These are phyloP conservation scores for Galerucella nymphaeae DNA, from an alignment of 2,888 invertebrate species.

Conservation along the genomic window DNA sequence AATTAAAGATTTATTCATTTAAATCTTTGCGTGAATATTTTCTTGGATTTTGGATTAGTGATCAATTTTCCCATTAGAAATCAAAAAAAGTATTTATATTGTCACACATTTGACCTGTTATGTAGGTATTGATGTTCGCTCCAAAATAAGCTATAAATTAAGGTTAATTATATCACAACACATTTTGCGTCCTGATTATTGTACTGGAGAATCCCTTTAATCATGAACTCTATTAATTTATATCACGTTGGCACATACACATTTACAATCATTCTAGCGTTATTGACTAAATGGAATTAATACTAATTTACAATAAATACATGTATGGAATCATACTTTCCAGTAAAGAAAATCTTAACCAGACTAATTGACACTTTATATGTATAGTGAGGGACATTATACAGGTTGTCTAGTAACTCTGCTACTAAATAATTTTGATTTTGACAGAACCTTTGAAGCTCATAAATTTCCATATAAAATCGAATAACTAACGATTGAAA, in stretches of 20 bases:
- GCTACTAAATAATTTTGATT: no score
- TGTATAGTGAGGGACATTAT: no score
- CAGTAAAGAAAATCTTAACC: no score
- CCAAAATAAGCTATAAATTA: not conserved
- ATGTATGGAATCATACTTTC: not conserved
- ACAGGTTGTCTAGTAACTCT: no score
- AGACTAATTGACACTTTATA: no score
- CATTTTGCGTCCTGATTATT: not conserved
- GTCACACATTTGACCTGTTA: not conserved
- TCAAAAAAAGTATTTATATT: not conserved
- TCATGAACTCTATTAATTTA: constrained; percentile 3
- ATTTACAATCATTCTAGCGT: not conserved
- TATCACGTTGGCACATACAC: not conserved
- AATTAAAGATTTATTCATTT: no score
- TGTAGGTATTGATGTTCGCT: not conserved
- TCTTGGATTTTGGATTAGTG: no score
- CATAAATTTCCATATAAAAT: not conserved
- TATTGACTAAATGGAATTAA: not conserved
- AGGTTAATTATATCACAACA: not conserved
- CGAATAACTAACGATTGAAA: not conserved
- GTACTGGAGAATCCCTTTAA: not conserved
- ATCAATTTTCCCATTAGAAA: not conserved
- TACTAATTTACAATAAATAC: not conserved
- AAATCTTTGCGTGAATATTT: no score
- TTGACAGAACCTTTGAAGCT: no score